Evolutionary conservation across 2,888 invertebrate species (phyloP).

Genomic region (Scaptomyza caliginosa): DNA sequence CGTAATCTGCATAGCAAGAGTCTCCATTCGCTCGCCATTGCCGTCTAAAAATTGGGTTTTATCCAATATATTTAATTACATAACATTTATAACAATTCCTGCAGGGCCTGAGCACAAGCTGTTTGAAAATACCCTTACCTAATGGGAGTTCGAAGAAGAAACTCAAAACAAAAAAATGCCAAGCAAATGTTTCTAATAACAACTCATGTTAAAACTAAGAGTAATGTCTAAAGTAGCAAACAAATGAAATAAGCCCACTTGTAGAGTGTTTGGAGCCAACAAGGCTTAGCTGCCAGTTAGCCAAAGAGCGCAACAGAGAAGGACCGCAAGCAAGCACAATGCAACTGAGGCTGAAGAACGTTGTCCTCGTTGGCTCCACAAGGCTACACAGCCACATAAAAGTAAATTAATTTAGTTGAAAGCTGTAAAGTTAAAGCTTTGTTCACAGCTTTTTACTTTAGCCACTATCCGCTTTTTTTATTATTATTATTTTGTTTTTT

Average conservation of each 20-base stretch:
- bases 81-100: constrained; percentile 78
- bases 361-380: constrained; percentile 42
- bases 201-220: neutral
- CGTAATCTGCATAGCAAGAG: constrained; percentile 62
- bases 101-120: constrained; percentile 12
- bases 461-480: constrained; percentile 49
- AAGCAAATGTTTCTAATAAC: neutral
- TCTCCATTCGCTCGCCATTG: no score
- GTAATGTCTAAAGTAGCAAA: neutral
- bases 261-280: constrained; percentile 30
- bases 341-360: constrained; percentile 1
- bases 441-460: constrained; percentile 70
- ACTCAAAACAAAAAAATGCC: neutral
- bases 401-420: constrained; percentile 83
- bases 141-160: neutral
- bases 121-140: neutral
- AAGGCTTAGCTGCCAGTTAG: constrained; percentile 43
- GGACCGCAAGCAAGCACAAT: no score
- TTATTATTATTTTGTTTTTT: constrained; percentile 11
- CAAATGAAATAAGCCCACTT: constrained; percentile 20
- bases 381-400: constrained; percentile 58
- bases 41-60: neutral
- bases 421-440: constrained; percentile 82
- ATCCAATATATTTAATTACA: constrained; percentile 72
- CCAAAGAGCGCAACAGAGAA: neutral